Base-by-base conservation (phyloP, 2,797 vertebrate species). In the Staurois parvus region DNA sequence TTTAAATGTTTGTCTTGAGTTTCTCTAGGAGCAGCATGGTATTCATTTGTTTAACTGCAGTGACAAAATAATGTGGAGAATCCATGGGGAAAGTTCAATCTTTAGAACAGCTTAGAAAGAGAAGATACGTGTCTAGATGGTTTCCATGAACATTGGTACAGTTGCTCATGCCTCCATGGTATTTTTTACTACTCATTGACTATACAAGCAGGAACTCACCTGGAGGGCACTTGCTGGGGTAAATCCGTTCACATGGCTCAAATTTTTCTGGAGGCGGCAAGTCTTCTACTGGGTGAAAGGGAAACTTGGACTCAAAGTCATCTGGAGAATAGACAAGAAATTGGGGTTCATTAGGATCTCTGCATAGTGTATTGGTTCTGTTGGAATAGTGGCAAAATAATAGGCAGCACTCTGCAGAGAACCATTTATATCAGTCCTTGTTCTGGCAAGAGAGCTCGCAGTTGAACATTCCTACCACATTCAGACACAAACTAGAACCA, bases 231-330 rank as follows among this genome's bases (percentile, higher is more conserved):
- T 98, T 98, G 95, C 98, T 99, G 74, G 98, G 98, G 92, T 99
- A 99, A 86, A 93, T 94, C 88, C 96, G 96, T 91, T 96, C 96
- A 92, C 95, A 96, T 73, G 96, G 95, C 88, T 95, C 97, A 92
- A 96, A 99, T 87, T 96, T 96, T 66, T 98, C 97, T 0, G 98
- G 98, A 75, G 98, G 97, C 5, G 98, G 98, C 3, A 99, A 95
- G 82, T 99, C 98, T 89, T 98, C 97, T 74, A 97, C 88, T 0
- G 98, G 96, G 92, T 99, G 98, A 92, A 99, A 99, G 82, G 97
- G 97, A 92, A 99, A 99, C 92, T 99, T 99, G 2, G 98, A 99
- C 89, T 99, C 98, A 87, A 99, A 99, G 91, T 99, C 97, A 92
- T 99, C 98, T 96, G 89, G 52, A 76, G 88, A 89, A 19, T 75